Conservation (phyloP, 2,888 invertebrate genomes). For the Mesorhabditis belari region DNA sequence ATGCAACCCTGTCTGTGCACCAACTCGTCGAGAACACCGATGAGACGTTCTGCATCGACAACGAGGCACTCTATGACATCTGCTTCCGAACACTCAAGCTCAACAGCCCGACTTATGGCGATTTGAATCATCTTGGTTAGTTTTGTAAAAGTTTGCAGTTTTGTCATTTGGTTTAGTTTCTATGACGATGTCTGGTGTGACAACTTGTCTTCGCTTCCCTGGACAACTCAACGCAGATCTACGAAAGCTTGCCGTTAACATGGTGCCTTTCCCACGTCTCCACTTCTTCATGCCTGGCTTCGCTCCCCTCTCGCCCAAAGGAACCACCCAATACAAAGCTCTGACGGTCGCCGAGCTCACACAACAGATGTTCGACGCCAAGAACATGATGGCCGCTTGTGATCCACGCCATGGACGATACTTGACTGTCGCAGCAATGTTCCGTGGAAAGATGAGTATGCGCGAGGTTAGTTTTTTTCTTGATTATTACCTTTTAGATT, state of each 20-base stretch:
- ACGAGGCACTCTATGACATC: slow-evolving; percentile 60
- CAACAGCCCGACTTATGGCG: too few species aligned
- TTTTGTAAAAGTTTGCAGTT: too few species aligned
- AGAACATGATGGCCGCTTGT: slow-evolving; percentile 59
- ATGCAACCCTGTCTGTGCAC: slow-evolving; percentile 60
- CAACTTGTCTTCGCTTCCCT: too few species aligned
- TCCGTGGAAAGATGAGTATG: slow-evolving; percentile 64
- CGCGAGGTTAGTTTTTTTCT: too few species aligned
- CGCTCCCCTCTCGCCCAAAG: slow-evolving; percentile 82
- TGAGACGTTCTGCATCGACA: too few species aligned
- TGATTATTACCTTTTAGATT: too few species aligned
- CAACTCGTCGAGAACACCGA: too few species aligned
- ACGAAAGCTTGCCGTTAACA: slow-evolving; percentile 71
- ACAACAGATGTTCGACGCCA: slow-evolving; percentile 58
- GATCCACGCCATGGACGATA: slow-evolving; percentile 60
- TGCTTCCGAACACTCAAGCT: slow-evolving; percentile 61
- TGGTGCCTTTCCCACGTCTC: slow-evolving; percentile 84
- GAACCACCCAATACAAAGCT: slow-evolving; percentile 60
- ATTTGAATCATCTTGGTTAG: slow-evolving; percentile 77
- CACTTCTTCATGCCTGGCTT: slow-evolving; percentile 66
- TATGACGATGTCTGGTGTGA: too few species aligned
- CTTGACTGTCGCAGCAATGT: slow-evolving; percentile 62
- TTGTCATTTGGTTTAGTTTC: not conserved
- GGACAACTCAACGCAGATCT: too few species aligned
- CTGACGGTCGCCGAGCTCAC: slow-evolving; percentile 71